Evolutionary conservation across 2,888 invertebrate genomes (phyloP), one percentile per base, ranked within the genome.

Genomic region (Phoenoteleia sp.): DNA sequence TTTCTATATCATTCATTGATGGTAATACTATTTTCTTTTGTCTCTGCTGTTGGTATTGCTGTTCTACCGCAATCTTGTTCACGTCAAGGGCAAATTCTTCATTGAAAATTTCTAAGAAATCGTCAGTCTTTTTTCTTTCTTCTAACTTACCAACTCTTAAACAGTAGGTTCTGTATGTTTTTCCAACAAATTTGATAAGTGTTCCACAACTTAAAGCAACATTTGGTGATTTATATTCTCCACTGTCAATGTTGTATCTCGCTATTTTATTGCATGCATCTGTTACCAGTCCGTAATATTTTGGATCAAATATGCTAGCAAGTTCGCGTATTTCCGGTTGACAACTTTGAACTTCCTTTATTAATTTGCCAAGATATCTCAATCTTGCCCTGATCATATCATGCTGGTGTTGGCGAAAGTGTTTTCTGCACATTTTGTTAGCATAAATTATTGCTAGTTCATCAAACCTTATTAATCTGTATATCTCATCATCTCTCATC

Each of bases 1-100:
- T 72, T n/a, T n/a, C 5, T 23, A 83, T 72, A 56, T 83, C 83
- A 0, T 21, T 21, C 1, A 36, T 49, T 1, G 76, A 49, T 19
- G 71, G 82, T 1, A 76, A 21, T 3, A 62, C n/a, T 9, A 62
- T 49, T 36, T 69, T 60, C 21, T 76, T 36, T 19, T 69, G 33
- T 19, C 69, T 27, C 15, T 49, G 11, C 11, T 52, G 9, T 54
- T 66, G 11, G 3, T 23, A 17, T 13, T 54, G 62, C n/a, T 58
- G 47, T 23, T 82, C 76, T 1, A 36, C 3, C 4, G 71, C 62
- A 6, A 49, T 58, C 52, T 81, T 67, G 21, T 67, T 67, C 0
- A 81, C 74, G 11, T 45, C 27, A 7, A 67, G 0, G 7, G 52
- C 27, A 49, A 39, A 81, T 25, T 74, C 60, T 17, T 27, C 75